Base-by-base conservation (phyloP, 2,888 invertebrate genomes). In the Pandemis heparana region DNA sequence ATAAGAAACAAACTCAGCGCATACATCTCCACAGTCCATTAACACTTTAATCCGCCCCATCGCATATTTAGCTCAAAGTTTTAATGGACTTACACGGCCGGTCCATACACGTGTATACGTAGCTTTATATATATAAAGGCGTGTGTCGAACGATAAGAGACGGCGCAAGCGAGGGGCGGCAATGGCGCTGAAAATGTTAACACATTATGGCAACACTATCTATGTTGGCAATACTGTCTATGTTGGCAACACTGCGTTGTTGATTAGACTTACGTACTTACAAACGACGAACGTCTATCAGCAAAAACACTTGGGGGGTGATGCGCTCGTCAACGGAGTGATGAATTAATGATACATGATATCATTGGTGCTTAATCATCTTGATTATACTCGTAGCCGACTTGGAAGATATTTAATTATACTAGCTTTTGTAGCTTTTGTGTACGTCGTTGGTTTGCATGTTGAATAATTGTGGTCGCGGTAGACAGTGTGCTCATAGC, bases 81-180 rank as follows among this genome's bases (percentile, higher is more conserved):
- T 68, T 73, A 64, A 73, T 73, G 73, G 63, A 64, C 59, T 56
- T 59, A 73, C 56, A 68, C 56, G 48, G 68, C 39, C 62, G 56
- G 63, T 8, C 56, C 63, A 7, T 12, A 51, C n/a, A 48, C 8
- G n/a, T 4, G 16, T 16, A 23, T 65, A 48, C 16, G n/a, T 32
- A 48, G 14, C 14, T 59, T 6, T 56, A 56, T 1, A 10, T 18
- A 12, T 12, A 16, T 64, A 23, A 51, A 48, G 53, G 68, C 68
- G 63, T 73, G 72, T 56, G 66, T 43, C 32, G 61, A 43, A 48
- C 71, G 71, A 71, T 71, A 71, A 71, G 71, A 60, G 43, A 38
- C 6, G 51, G 14, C 60, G n/a, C 60, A 38, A 41, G 51, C 48
- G 32, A 72, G 64, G 63, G 73, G 8, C 46, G 73, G 59, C 68